Evolutionary conservation across 2,797 vertebrate species (phyloP).

Genomic region (Adelosebastes latens): DNA sequence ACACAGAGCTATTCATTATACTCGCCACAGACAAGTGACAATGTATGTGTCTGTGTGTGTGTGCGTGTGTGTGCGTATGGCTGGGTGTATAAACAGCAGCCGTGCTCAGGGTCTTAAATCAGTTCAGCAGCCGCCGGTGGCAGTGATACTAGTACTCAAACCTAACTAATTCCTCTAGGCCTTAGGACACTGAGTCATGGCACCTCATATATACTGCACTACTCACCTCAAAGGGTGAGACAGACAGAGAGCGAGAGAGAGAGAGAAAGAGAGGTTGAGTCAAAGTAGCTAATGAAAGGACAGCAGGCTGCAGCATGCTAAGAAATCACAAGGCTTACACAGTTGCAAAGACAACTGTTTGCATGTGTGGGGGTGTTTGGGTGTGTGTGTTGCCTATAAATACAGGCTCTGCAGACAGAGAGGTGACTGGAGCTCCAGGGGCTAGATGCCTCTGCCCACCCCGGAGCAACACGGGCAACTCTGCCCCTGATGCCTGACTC

Average conservation of each 20-base stretch:
- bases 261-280: conserved; percentile 51
- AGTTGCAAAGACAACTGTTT: conserved; percentile 74
- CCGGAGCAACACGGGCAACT: conserved; percentile 49
- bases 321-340: conserved; percentile 63
- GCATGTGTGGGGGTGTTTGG: conserved; percentile 59
- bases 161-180: conserved; percentile 61
- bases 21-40: conserved; percentile 65
- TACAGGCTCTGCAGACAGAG: conserved; percentile 64
- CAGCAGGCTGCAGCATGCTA: conserved; percentile 72
- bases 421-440: conserved; percentile 60
- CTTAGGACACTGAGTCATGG: conserved; percentile 63
- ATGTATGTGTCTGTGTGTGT: conserved; percentile 38
- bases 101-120: conserved; percentile 68
- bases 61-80: conserved; percentile 34
- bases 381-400: conserved; percentile 71
- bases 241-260: not conserved
- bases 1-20: conserved; percentile 73
- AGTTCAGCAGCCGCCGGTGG: conserved; percentile 55
- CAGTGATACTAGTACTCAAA: conserved; percentile 58
- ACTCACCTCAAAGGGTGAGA: conserved; percentile 48
- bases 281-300: conserved; percentile 70
- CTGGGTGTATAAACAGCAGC: conserved; percentile 60
- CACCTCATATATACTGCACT: conserved; percentile 50
- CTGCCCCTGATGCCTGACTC: conserved; percentile 44
- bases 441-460: conserved; percentile 60